These are phyloP conservation scores for Brassicogethes aeneus DNA, from an alignment of 2,888 invertebrate species.

Conservation along the genomic window DNA sequence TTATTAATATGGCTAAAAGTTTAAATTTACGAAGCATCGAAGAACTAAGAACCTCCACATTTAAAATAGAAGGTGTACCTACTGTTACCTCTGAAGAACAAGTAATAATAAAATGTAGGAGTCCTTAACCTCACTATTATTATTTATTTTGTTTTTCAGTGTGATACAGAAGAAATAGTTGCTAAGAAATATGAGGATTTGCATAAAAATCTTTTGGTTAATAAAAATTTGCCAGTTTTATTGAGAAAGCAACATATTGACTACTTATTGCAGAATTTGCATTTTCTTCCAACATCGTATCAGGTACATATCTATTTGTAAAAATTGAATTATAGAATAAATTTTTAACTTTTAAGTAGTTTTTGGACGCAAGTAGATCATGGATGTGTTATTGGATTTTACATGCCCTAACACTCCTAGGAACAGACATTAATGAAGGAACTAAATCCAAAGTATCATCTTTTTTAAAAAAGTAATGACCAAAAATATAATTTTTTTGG, in stretches of 20 bases:
- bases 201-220: conserved; percentile 42
- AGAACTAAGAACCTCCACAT: conserved; percentile 39
- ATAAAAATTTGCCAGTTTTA: conserved; percentile 51
- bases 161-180: conserved; percentile 48
- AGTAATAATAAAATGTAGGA: conserved; percentile 34
- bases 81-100: conserved; percentile 53
- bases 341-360: conserved; percentile 38
- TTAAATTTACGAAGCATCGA: conserved; percentile 18
- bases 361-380: conserved; percentile 88
- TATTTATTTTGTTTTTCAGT: conserved; percentile 34
- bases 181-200: conserved; percentile 46
- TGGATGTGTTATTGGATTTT: conserved; percentile 98
- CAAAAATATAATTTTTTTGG: no score
- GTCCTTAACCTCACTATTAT: conserved; percentile 10
- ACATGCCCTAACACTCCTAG: conserved; percentile 76
- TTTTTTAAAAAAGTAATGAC: conserved; percentile 6
- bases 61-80: conserved; percentile 51
- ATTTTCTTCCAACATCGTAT: conserved; percentile 59
- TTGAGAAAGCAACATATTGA: conserved; percentile 54
- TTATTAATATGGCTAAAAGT: conserved; percentile 15
- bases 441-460: background rate
- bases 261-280: conserved; percentile 60
- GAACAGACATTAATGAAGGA: background rate
- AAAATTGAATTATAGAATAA: conserved; percentile 1
- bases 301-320: conserved; percentile 17